A percentile compares a stretch with the other conserved stretches of the same genome.
These are phyloP conservation scores for Miltochrista miniata DNA, from an alignment of 2,888 invertebrate genomes.

Conservation along the genomic window DNA sequence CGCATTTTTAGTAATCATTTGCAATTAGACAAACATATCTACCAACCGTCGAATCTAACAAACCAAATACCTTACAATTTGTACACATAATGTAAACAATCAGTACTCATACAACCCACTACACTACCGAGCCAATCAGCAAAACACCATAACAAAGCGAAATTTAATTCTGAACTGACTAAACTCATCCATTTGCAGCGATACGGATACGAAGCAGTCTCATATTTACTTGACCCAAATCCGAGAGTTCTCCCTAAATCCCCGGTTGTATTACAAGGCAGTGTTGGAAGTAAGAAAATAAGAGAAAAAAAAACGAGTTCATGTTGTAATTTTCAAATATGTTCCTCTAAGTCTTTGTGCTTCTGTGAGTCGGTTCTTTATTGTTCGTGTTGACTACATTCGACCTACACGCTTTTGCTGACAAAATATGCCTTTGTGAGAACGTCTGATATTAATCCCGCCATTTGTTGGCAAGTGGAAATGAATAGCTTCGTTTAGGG, in stretches of 20 bases:
- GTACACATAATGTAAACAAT: no score
- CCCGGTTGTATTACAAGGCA: neutral
- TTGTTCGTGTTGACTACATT: constrained; percentile 9
- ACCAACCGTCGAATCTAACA: no score
- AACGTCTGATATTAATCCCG: neutral
- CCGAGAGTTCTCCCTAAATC: neutral
- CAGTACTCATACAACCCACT: no score
- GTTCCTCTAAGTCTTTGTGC: constrained; percentile 14
- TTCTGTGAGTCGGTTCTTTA: constrained; percentile 2
- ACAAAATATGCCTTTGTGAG: neutral
- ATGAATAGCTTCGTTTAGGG: neutral
- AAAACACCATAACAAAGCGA: no score
- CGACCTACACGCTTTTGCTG: neutral
- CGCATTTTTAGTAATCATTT: no score
- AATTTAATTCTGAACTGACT: no score
- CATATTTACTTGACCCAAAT: constrained; percentile 1
- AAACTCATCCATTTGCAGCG: neutral
- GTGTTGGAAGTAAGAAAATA: constrained; percentile 10
- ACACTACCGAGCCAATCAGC: no score
- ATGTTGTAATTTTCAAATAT: constrained; percentile 18
- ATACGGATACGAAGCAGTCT: neutral
- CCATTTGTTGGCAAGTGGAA: constrained; percentile 1
- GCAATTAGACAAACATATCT: no score
- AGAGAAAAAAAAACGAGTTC: constrained; percentile 10
- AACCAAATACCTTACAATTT: no score